These are phyloP conservation scores for Xestia c-nigrum DNA, from an alignment of 2,888 invertebrate genomes.

Conservation along the genomic window DNA sequence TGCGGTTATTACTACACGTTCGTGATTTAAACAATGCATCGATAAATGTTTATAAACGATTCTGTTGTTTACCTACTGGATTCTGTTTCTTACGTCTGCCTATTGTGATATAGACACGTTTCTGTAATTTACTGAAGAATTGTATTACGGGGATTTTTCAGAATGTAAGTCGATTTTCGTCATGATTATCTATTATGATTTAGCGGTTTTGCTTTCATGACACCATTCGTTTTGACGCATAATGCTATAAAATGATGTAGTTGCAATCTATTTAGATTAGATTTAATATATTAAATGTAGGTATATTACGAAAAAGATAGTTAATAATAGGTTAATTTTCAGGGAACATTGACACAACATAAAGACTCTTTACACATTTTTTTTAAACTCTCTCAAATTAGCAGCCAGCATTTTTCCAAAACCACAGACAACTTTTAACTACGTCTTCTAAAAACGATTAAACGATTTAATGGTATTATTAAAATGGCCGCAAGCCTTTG, in stretches of 20 bases:
- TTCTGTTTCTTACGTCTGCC: not conserved
- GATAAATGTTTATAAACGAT: constrained; percentile 4
- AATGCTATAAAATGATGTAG: not conserved
- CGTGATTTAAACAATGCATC: constrained; percentile 31
- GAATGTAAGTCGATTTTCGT: not conserved
- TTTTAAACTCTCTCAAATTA: not conserved
- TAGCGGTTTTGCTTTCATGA: not conserved
- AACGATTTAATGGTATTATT: not conserved
- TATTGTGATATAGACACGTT: constrained; percentile 34
- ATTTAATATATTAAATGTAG: not conserved
- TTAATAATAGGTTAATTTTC: not conserved
- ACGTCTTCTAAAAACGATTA: constrained; percentile 43
- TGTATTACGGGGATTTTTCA: constrained; percentile 31
- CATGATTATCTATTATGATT: not conserved
- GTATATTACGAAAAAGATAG: not conserved
- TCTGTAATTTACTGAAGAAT: not conserved
- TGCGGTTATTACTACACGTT: constrained; percentile 30
- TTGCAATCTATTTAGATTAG: not conserved
- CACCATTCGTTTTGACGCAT: too few species aligned
- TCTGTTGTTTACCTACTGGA: constrained; percentile 27
- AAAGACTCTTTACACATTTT: too few species aligned
- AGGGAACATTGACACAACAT: not conserved
- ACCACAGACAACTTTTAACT: constrained; percentile 12
- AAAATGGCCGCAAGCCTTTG: constrained; percentile 24
- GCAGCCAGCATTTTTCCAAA: not conserved